Evolutionary conservation across 2,888 invertebrate species (phyloP).

Genomic region (Zelleria hepariella): DNA sequence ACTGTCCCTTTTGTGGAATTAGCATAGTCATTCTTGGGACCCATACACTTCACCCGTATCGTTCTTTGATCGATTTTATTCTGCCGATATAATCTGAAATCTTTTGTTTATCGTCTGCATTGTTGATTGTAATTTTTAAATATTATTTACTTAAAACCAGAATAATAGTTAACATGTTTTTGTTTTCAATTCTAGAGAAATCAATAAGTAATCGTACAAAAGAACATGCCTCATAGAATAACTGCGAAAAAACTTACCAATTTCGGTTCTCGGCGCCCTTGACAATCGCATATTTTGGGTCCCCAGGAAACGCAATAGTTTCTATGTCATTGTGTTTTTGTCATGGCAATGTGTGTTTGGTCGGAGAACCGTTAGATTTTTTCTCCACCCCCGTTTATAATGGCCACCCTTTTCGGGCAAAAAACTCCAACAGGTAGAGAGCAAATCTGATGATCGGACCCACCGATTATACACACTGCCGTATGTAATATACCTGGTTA

Average conservation of each 20-base stretch:
- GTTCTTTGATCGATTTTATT: neutral
- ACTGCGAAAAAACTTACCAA: neutral
- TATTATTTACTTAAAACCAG: neutral
- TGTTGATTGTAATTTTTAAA: neutral
- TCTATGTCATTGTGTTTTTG: constrained; percentile 60
- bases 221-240: neutral
- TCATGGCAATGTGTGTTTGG: constrained; percentile 61
- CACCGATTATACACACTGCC: constrained; percentile 46
- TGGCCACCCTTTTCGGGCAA: constrained; percentile 61
- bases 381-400: constrained; percentile 43
- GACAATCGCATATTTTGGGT: constrained; percentile 37
- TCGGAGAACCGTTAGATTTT: constrained; percentile 60
- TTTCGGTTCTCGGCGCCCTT: neutral
- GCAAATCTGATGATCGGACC: constrained; percentile 54
- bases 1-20: neutral
- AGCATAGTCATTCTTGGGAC: neutral
- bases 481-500: constrained; percentile 44
- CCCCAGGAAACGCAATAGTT: constrained; percentile 56
- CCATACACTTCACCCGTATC: neutral
- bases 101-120: neutral
- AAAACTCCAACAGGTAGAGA: constrained; percentile 59
- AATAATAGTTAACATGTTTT: neutral
- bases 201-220: neutral
- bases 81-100: neutral
- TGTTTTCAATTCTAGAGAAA: neutral